These are phyloP conservation scores for Gasterosteus nipponicus DNA, from an alignment of 2,113 vertebrate species.

Conservation along the genomic window DNA sequence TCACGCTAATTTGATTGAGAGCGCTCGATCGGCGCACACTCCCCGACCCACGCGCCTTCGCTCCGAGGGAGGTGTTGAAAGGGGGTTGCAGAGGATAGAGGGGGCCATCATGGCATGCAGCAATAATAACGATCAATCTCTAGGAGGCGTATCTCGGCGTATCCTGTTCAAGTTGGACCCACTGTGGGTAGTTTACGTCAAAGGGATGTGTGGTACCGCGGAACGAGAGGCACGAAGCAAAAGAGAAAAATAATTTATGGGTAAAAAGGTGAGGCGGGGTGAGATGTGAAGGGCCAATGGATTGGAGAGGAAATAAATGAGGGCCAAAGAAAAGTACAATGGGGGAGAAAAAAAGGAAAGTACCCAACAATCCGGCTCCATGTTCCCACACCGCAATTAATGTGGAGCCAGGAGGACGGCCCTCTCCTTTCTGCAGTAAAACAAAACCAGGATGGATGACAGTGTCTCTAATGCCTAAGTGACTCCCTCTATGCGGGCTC, in stretches of 20 bases:
- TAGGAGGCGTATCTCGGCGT: constrained; percentile 61
- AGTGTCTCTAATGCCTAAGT: constrained; percentile 55
- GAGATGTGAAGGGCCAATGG: neutral
- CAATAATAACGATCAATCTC: constrained; percentile 76
- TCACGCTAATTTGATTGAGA: constrained; percentile 79
- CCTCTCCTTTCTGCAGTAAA: constrained; percentile 66
- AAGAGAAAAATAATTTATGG: neutral
- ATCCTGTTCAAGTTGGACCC: constrained; percentile 66
- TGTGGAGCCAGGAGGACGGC: constrained; percentile 67
- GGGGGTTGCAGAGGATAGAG: constrained; percentile 13
- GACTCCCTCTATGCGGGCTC: constrained; percentile 48
- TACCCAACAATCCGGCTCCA: constrained; percentile 58
- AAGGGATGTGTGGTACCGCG: constrained; percentile 54
- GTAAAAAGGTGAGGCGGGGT: constrained; percentile 17
- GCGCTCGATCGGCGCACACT: constrained; percentile 59
- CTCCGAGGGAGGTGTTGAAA: constrained; percentile 34
- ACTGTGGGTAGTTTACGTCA: constrained; percentile 72
- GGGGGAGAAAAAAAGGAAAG: constrained; percentile 30
- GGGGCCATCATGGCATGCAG: constrained; percentile 44
- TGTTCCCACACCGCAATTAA: constrained; percentile 75
- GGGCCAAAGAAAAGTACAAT: constrained; percentile 17
- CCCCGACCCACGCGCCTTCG: constrained; percentile 61
- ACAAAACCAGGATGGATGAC: constrained; percentile 78
- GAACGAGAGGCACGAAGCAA: constrained; percentile 10
- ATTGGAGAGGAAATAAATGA: constrained; percentile 21